Evolutionary conservation across 2,888 invertebrate species (phyloP).

Genomic region (Molanna angustata): DNA sequence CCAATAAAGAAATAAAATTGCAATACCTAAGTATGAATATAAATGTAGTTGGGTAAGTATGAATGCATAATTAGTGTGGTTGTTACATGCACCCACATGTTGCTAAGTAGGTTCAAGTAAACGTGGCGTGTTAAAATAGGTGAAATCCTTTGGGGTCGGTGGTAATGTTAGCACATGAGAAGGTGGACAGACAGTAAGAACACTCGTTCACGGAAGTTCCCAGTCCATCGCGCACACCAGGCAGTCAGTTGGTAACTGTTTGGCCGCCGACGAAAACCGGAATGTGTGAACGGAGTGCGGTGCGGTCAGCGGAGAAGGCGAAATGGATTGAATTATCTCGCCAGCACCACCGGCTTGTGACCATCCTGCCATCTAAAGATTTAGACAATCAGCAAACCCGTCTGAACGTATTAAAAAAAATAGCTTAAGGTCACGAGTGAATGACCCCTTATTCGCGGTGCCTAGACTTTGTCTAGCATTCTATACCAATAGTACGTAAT

Average conservation of each 20-base stretch:
- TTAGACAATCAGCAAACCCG: not conserved
- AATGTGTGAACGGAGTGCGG: conserved; percentile 14
- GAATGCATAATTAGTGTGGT: no score
- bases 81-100: no score
- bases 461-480: not conserved
- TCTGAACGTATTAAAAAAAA: not conserved
- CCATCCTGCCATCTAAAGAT: not conserved
- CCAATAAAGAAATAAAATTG: no score
- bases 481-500: no score
- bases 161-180: no score
- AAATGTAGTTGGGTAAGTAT: no score
- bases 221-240: conserved; percentile 6
- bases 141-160: no score
- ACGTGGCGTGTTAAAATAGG: no score
- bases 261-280: conserved; percentile 16
- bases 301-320: conserved; percentile 1
- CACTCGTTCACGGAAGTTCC: conserved; percentile 11
- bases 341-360: not conserved
- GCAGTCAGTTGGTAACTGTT: conserved; percentile 10
- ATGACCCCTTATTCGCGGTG: not conserved
- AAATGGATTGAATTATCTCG: conserved; percentile 9
- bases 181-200: no score
- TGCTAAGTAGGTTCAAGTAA: no score
- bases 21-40: no score
- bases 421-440: conserved; percentile 1